Percentiles rank a stretch among this genome's conserved stretches.
phyloP scores from a whole-genome alignment of 2,797 vertebrate genomes.

The Phrynocephalus vlangalii region DNA sequence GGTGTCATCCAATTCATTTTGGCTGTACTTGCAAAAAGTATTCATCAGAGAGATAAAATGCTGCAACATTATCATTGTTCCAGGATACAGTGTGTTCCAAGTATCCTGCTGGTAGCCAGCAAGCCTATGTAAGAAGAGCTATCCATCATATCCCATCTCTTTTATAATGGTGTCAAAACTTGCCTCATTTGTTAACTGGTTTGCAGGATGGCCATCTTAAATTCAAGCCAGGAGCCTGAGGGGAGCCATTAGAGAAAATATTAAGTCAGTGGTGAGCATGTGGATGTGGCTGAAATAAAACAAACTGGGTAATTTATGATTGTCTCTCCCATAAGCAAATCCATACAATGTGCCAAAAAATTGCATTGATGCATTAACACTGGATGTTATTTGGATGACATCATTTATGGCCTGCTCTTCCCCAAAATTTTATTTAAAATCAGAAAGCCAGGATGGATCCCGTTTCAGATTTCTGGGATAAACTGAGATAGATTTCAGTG shows the following conservation, averaged over 20 bases:
- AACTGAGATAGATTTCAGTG: neutral
- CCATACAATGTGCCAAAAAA: constrained; percentile 11
- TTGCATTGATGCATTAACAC: accelerated
- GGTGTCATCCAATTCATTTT: constrained; percentile 14
- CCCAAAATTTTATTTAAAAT: neutral
- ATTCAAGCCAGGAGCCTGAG: neutral
- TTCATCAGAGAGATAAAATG: constrained; percentile 45
- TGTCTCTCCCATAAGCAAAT: neutral
- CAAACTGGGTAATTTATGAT: neutral
- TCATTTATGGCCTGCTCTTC: neutral
- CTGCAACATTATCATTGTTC: constrained; percentile 41
- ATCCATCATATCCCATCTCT: constrained; percentile 12
- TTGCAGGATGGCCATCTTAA: neutral
- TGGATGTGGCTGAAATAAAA: constrained; percentile 10
- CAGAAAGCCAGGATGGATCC: too few relatives aligned
- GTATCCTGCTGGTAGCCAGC: constrained; percentile 39
- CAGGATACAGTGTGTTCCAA: constrained; percentile 30
- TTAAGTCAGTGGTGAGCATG: neutral
- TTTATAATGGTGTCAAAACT: neutral
- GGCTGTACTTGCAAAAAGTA: neutral
- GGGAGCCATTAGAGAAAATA: neutral
- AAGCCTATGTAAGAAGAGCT: constrained; percentile 32
- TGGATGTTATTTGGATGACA: too few relatives aligned
- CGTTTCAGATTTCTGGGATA: neutral
- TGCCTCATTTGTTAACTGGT: neutral